A percentile compares a stretch with the other conserved stretches of the same genome.
phyloP scores from a whole-genome alignment of 2,888 invertebrate species.

The Watsonalla cultraria region DNA sequence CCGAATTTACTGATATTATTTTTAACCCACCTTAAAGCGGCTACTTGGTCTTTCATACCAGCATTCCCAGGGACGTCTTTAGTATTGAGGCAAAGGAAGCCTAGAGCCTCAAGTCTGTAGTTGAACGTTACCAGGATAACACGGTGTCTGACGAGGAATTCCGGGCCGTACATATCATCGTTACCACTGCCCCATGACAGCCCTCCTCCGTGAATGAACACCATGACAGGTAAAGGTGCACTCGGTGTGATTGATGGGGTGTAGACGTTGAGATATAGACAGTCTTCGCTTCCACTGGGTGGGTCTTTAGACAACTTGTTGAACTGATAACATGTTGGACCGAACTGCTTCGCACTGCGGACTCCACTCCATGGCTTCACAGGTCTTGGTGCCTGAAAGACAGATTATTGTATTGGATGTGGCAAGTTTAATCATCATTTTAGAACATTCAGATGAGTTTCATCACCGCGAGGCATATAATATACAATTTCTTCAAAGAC shows the following conservation, averaged over 20 bases:
- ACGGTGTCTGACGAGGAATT: conserved; percentile 51
- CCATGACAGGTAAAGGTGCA: conserved; percentile 48
- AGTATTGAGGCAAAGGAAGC: conserved; percentile 57
- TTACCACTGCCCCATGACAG: conserved; percentile 48
- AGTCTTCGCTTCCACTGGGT: conserved; percentile 46
- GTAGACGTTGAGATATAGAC: conserved; percentile 63
- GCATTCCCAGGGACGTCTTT: conserved; percentile 65
- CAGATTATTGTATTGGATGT: not conserved
- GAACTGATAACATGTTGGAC: conserved; percentile 41
- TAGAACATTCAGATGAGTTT: not conserved
- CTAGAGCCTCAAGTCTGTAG: conserved; percentile 57
- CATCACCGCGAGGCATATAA: no score
- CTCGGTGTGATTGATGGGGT: conserved; percentile 40
- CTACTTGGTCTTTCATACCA: conserved; percentile 69
- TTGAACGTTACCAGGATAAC: conserved; percentile 61
- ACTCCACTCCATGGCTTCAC: conserved; percentile 51
- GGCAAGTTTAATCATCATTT: not conserved
- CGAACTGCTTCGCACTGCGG: conserved; percentile 47
- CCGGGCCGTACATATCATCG: conserved; percentile 51
- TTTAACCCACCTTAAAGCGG: conserved; percentile 58
- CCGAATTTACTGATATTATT: conserved; percentile 57
- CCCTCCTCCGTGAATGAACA: conserved; percentile 60
- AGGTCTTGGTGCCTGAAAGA: conserved; percentile 51
- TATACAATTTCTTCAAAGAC: no score
- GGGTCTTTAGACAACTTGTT: conserved; percentile 20